These are phyloP conservation scores for Cirrhinus molitorella DNA, from an alignment of 2,797 vertebrate genomes.

Conservation along the genomic window DNA sequence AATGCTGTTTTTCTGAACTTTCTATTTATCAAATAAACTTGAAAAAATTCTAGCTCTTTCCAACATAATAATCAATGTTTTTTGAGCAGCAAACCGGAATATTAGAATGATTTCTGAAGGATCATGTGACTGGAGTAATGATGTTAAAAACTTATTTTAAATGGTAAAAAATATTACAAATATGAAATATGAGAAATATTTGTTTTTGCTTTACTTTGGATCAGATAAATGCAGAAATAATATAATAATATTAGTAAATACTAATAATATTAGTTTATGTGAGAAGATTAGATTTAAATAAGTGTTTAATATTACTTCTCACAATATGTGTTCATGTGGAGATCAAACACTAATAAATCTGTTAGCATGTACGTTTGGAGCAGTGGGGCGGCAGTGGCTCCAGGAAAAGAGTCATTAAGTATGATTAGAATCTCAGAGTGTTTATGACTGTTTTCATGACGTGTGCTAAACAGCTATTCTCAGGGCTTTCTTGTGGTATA, in stretches of 20 bases:
- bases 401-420: slow-evolving; percentile 76
- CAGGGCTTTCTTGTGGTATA: slow-evolving; percentile 57
- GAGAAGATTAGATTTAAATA: background rate
- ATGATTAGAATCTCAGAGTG: slow-evolving; percentile 63
- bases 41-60: no score
- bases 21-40: no score
- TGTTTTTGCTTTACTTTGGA: no score
- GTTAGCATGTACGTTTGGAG: slow-evolving; percentile 29
- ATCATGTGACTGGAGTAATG: no score
- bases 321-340: background rate
- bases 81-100: no score
- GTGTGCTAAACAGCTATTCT: slow-evolving; percentile 28
- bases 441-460: slow-evolving; percentile 17
- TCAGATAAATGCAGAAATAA: no score
- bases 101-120: no score
- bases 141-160: no score
- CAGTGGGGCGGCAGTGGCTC: slow-evolving; percentile 38
- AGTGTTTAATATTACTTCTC: background rate
- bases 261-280: background rate
- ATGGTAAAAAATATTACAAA: no score
- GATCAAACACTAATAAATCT: slow-evolving; percentile 42
- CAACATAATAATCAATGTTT: no score
- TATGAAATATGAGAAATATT: no score
- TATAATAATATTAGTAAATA: background rate
- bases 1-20: no score